These are phyloP conservation scores for Aurelia sp. DNA, from an alignment of 30 jellyfish, hydroid and myxozoan genomes.

Conservation along the genomic window DNA sequence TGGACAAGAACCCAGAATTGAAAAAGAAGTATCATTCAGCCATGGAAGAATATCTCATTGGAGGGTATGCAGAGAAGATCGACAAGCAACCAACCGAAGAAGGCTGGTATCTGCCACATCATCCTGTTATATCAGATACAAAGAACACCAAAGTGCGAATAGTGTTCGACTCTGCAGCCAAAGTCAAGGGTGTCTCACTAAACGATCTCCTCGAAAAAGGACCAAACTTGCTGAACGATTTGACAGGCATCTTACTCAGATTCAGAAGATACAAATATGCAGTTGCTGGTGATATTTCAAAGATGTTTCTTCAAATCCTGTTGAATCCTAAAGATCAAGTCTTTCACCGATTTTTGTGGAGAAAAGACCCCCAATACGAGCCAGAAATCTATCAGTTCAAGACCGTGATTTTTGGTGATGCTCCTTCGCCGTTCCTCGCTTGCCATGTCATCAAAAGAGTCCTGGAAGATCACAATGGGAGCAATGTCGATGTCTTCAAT, in stretches of 20 bases:
- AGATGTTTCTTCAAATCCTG: too few species aligned
- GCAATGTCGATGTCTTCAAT: constrained; percentile 31
- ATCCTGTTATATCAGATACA: too few species aligned
- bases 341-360: constrained; percentile 52
- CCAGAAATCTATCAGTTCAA: constrained; percentile 53
- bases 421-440: constrained; percentile 50
- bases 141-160: constrained; percentile 17
- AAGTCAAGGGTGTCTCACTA: too few species aligned
- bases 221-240: constrained; percentile 36
- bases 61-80: too few species aligned
- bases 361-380: constrained; percentile 15
- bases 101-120: too few species aligned
- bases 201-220: too few species aligned
- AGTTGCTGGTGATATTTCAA: not conserved
- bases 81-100: too few species aligned
- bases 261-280: constrained; percentile 43
- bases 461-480: constrained; percentile 31
- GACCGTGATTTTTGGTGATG: constrained; percentile 48
- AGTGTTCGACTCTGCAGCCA: too few species aligned
- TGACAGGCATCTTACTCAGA: constrained; percentile 52
- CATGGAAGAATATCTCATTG: too few species aligned
- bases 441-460: constrained; percentile 34
- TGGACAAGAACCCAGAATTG: not conserved
- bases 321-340: not conserved
- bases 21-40: too few species aligned